Evolutionary conservation across 2,888 invertebrate species (phyloP).

Genomic region (Drosophila putrida): DNA sequence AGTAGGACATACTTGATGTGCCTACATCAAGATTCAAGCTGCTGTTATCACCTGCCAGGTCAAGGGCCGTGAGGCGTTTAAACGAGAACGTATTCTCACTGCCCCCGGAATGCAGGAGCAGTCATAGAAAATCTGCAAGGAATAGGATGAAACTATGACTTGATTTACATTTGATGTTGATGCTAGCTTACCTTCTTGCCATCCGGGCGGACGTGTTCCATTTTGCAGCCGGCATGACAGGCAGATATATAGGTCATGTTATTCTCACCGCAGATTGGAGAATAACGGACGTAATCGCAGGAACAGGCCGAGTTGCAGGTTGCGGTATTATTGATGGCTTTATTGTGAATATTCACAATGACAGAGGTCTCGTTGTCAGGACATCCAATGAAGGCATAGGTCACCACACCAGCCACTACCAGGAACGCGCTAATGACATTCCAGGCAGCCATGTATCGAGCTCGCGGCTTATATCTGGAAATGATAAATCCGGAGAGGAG

Average conservation of each 20-base stretch:
- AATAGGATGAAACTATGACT: neutral
- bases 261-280: constrained; percentile 90
- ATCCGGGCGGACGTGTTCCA: constrained; percentile 83
- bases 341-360: constrained; percentile 83
- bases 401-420: constrained; percentile 88
- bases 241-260: constrained; percentile 91
- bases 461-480: constrained; percentile 89
- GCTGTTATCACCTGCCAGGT: constrained; percentile 52
- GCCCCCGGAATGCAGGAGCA: constrained; percentile 81
- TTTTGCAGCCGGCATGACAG: constrained; percentile 91
- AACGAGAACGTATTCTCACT: constrained; percentile 63
- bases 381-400: constrained; percentile 89
- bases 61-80: constrained; percentile 70
- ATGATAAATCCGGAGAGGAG: constrained; percentile 89
- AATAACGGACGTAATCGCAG: constrained; percentile 90
- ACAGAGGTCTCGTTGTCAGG: constrained; percentile 87
- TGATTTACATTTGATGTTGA: too few species aligned
- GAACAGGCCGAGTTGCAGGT: constrained; percentile 89
- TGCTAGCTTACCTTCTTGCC: constrained; percentile 85
- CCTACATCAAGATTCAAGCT: constrained; percentile 21
- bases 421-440: constrained; percentile 89
- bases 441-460: constrained; percentile 89
- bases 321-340: constrained; percentile 58
- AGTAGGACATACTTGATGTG: constrained; percentile 16
- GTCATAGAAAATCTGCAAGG: constrained; percentile 77